A percentile compares a stretch with the other conserved stretches of the same genome.
phyloP scores from a whole-genome alignment of 2,797 vertebrate species.

The Champsocephalus gunnari region DNA sequence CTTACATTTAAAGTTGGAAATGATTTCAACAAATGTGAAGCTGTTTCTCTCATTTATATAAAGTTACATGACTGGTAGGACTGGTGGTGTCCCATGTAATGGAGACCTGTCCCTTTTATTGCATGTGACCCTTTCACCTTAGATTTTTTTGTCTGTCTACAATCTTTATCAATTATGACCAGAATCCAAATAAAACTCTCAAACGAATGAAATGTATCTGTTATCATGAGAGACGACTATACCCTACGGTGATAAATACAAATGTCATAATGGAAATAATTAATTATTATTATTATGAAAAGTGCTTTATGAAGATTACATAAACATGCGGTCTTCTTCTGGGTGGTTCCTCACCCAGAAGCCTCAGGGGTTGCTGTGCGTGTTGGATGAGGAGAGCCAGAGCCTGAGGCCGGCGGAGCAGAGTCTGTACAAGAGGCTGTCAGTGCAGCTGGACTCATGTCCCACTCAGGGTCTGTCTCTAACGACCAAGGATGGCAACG shows the following conservation, averaged over 20 bases:
- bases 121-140: background rate
- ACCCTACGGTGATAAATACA: constrained; percentile 32
- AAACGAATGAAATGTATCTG: constrained; percentile 22
- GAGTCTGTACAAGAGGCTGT: constrained; percentile 90
- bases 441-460: constrained; percentile 87
- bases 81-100: background rate
- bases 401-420: constrained; percentile 87
- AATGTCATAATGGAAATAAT: constrained; percentile 32
- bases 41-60: background rate
- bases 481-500: constrained; percentile 93
- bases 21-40: background rate
- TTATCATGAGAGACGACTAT: background rate
- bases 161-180: background rate
- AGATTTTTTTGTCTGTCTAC: background rate
- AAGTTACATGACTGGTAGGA: background rate
- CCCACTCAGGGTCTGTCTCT: constrained; percentile 86
- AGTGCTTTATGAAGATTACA: constrained; percentile 36
- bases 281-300: constrained; percentile 25
- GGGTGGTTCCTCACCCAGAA: constrained; percentile 81
- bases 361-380: constrained; percentile 91
- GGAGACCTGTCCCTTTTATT: background rate
- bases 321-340: constrained; percentile 34
- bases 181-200: constrained; percentile 15
- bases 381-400: constrained; percentile 95
- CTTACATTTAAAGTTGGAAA: background rate